These are phyloP conservation scores for Limosa lapponica DNA, from an alignment of 2,797 vertebrate genomes.

Conservation along the genomic window DNA sequence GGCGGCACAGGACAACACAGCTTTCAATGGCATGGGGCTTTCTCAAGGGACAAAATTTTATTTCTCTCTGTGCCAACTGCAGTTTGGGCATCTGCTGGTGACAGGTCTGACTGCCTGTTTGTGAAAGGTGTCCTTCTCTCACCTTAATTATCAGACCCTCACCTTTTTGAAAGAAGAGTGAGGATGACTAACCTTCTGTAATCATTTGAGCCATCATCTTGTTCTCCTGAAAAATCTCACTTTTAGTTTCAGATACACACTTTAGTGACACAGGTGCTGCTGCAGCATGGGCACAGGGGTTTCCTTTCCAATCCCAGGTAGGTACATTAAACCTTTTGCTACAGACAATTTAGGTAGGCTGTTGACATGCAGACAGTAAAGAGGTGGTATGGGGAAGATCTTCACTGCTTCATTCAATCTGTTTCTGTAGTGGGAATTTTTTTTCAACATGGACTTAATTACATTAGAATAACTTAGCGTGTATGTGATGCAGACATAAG, in stretches of 20 bases:
- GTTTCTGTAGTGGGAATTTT: neutral
- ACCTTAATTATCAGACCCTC: neutral
- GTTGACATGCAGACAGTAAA: neutral
- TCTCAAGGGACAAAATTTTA: neutral
- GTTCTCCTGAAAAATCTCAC: neutral
- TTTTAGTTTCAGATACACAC: neutral
- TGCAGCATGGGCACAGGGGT: neutral
- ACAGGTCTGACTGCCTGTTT: neutral
- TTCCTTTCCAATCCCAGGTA: neutral
- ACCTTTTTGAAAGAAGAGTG: neutral
- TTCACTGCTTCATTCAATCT: neutral
- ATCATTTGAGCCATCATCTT: neutral
- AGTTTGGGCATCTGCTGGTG: neutral
- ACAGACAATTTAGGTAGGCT: neutral
- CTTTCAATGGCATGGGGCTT: neutral
- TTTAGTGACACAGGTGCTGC: fast-evolving
- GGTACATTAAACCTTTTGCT: neutral
- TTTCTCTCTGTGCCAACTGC: neutral
- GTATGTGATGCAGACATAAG: neutral
- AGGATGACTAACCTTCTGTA: neutral
- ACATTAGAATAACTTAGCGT: fast-evolving
- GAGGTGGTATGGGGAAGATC: neutral
- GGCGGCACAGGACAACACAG: neutral
- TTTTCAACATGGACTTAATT: neutral
- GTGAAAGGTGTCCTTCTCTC: neutral